phyloP scores from a whole-genome alignment of 64 coral and sea anemone species.

The Pachyseris speciosa region DNA sequence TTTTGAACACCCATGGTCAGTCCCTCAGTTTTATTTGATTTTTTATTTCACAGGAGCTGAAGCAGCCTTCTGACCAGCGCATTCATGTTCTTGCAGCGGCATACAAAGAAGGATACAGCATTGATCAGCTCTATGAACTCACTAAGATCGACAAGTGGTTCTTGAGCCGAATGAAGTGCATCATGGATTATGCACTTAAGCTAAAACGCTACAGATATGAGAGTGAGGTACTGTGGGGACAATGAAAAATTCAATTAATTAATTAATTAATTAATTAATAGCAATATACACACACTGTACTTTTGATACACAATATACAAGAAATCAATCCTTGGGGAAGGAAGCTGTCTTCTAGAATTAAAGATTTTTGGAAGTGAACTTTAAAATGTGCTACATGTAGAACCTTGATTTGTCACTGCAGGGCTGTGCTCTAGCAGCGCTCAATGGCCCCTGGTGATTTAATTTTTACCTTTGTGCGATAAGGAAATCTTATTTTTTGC shows the following conservation, averaged over 20 bases:
- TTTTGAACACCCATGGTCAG: not conserved
- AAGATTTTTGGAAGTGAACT: too few relatives aligned
- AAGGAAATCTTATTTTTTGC: too few relatives aligned
- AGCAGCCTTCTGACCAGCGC: conserved; percentile 92
- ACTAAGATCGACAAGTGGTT: conserved; percentile 98
- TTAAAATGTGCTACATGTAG: too few relatives aligned
- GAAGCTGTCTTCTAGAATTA: too few relatives aligned
- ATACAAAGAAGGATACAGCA: conserved; percentile 81
- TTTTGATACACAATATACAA: too few relatives aligned
- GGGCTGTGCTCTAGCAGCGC: too few relatives aligned
- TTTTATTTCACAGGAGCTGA: conserved; percentile 69
- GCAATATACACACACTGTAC: too few relatives aligned
- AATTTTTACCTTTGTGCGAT: too few relatives aligned
- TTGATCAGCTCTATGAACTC: conserved; percentile 90
- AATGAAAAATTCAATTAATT: not conserved
- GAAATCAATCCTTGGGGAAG: too few relatives aligned
- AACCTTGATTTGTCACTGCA: too few relatives aligned
- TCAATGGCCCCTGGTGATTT: too few relatives aligned
- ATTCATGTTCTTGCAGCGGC: conserved; percentile 96
- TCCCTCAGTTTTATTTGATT: not conserved
- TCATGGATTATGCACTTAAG: conserved; percentile 86
- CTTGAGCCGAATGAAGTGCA: conserved; percentile 86
- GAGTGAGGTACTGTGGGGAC: not conserved
- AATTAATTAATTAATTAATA: too few relatives aligned
- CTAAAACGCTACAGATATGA: conserved; percentile 70